Evolutionary conservation across 2,888 invertebrate genomes (phyloP), one percentile per base, ranked within the genome.

Genomic region (Perizoma flavofasciatum): DNA sequence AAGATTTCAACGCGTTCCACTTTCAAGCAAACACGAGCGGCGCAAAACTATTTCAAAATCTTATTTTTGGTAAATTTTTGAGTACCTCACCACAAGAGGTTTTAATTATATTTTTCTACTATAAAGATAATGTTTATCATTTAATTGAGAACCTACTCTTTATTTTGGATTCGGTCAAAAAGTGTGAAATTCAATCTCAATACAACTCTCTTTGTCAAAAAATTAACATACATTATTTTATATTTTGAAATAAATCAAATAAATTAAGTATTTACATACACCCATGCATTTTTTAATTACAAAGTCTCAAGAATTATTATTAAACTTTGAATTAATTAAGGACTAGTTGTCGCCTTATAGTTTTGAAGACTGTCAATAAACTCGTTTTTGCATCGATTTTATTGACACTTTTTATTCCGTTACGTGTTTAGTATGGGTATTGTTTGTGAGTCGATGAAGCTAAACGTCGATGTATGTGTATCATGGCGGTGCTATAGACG

Each of bases 251-350:
- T 58, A 58, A 59, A 48, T 61, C 66, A 65, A 65, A 65, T 68
- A 63, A 63, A 66, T 63, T 63, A 61, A 54, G 56, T 65, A 65
- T 67, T 67, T 66, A 65, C 66, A 67, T 68, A 66, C 63, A 53
- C 53, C 59, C 39, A 65, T 61, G 57, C 45, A 54, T 39, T 49
- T 67, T 63, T 68, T 69, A 68, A 68, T 70, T 69, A 70, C 53
- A 58, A 43, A 53, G 55, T 61, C 51, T 22, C 3, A 22, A 49
- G 62, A 71, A 78, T 72, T 72, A 67, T 67, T 70, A 71, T 75
- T 71, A 54, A 61, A 75, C 72, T 73, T 76, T 73, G 72, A 75
- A 81, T 79, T 77, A 78, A 82, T 82, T 79, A 79, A 75, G 49
- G 74, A 63, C 57, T 54, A 55, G 67, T 69, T 75, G 75, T 75